Percentiles rank a stretch among this genome's conserved stretches.
Evolutionary conservation across 2,888 invertebrate species (phyloP).

Genomic region (Ptychoptera albimana): DNA sequence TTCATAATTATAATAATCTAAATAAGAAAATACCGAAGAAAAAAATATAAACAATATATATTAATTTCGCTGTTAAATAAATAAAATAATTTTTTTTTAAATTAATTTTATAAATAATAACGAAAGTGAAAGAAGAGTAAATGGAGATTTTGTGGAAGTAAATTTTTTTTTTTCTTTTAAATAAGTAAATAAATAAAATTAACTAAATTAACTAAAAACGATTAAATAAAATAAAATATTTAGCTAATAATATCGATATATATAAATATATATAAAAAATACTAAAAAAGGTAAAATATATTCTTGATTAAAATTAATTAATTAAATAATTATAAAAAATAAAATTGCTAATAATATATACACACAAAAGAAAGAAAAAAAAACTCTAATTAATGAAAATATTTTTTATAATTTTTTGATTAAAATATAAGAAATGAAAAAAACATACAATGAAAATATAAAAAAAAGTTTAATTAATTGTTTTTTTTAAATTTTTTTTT

Average conservation of each 20-base stretch:
- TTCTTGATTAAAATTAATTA: neutral
- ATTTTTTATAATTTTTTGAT: neutral
- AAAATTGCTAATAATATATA: neutral
- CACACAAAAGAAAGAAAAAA: neutral
- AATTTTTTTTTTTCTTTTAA: too few species aligned
- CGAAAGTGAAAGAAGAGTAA: too few species aligned
- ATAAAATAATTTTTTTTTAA: too few species aligned
- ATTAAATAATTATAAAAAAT: neutral
- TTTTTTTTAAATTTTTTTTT: too few species aligned
- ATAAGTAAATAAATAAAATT: neutral
- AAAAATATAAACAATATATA: too few species aligned
- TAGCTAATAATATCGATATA: neutral
- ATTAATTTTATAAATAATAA: too few species aligned
- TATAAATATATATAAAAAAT: too few species aligned
- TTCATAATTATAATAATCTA: too few species aligned
- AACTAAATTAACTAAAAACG: neutral
- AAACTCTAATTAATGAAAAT: neutral
- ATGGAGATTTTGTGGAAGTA: too few species aligned
- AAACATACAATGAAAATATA: neutral
- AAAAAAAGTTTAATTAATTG: conserved; percentile 1
- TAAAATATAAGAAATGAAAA: neutral
- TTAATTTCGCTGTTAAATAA: too few species aligned
- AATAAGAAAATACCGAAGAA: too few species aligned
- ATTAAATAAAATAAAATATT: neutral
- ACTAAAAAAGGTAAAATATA: too few species aligned